phyloP scores from a whole-genome alignment of 2,888 invertebrate genomes.

The Ephialtes manifestator region DNA sequence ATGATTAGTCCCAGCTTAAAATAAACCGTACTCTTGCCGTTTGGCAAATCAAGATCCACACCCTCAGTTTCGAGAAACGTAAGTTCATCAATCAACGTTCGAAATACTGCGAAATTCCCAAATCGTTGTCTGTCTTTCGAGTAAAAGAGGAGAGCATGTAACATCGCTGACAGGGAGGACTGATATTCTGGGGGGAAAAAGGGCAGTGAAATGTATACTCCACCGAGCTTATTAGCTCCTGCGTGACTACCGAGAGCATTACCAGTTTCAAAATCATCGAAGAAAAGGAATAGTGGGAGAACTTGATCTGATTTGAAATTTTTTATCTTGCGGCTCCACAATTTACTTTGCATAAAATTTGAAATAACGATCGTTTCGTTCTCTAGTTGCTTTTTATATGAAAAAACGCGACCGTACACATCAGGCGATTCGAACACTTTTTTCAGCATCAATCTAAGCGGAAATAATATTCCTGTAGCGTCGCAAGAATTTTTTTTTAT shows the following conservation, averaged over 20 bases:
- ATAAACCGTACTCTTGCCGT: conserved; percentile 43
- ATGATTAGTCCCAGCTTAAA: conserved; percentile 62
- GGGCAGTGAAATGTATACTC: conserved; percentile 55
- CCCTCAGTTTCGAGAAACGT: conserved; percentile 55
- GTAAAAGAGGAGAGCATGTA: conserved; percentile 59
- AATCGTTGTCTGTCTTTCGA: conserved; percentile 55
- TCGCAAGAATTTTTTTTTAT: too few species aligned
- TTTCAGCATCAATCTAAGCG: too few species aligned
- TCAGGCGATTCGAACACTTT: too few species aligned
- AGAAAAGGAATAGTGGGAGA: conserved; percentile 61
- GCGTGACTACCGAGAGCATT: conserved; percentile 64
- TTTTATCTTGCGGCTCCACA: background rate
- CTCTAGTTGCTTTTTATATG: too few species aligned
- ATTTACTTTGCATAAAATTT: conserved; percentile 22
- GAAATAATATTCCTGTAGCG: too few species aligned
- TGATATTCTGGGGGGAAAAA: conserved; percentile 62
- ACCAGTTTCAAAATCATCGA: conserved; percentile 66
- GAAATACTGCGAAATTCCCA: conserved; percentile 53
- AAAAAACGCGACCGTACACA: too few species aligned
- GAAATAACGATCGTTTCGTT: conserved; percentile 5
- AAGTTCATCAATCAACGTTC: conserved; percentile 61
- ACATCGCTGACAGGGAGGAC: conserved; percentile 55
- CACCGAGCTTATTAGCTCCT: conserved; percentile 61
- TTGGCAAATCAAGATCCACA: conserved; percentile 42
- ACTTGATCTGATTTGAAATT: conserved; percentile 19